These are phyloP conservation scores for Mustela lutreola DNA, from an alignment of 2,113 vertebrate genomes.

Conservation along the genomic window DNA sequence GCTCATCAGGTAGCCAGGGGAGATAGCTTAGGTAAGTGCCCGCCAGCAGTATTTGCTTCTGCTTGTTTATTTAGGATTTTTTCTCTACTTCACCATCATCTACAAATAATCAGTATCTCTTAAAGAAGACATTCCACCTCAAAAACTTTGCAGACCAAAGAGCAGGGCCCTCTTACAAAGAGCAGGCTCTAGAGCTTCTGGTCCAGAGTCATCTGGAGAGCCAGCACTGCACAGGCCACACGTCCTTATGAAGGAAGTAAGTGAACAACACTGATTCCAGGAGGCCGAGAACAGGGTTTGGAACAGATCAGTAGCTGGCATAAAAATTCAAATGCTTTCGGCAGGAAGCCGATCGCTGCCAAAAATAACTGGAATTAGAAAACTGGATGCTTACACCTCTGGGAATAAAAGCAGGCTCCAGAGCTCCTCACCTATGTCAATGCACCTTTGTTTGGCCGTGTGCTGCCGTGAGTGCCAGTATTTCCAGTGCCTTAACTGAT, in stretches of 20 bases:
- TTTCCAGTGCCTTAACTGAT: slow-evolving; percentile 98
- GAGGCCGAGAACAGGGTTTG: slow-evolving; percentile 62
- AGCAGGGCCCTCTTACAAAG: fast-evolving
- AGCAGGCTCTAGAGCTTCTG: not conserved
- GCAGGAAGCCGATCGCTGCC: slow-evolving; percentile 79
- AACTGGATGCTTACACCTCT: slow-evolving; percentile 55
- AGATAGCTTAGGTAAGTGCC: slow-evolving; percentile 62
- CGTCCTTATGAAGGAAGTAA: not conserved
- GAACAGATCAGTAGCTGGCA: slow-evolving; percentile 63
- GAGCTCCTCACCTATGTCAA: slow-evolving; percentile 95
- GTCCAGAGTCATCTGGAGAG: not conserved
- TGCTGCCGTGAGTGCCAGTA: slow-evolving; percentile 99
- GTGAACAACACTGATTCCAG: slow-evolving; percentile 46
- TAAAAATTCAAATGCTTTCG: slow-evolving; percentile 39
- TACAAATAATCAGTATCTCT: not conserved
- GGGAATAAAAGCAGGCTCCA: not conserved
- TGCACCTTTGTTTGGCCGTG: slow-evolving; percentile 98
- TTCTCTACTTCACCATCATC: not conserved
- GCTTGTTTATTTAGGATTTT: not conserved
- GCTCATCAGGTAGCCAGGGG: slow-evolving; percentile 38
- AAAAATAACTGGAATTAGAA: slow-evolving; percentile 76
- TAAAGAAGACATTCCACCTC: not conserved
- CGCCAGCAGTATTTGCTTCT: slow-evolving; percentile 59
- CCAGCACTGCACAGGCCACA: not conserved
- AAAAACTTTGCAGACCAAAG: not conserved